Percentiles rank a stretch among this genome's conserved stretches.
Evolutionary conservation across 2,888 invertebrate species (phyloP).

Genomic region (Atrina japonica): DNA sequence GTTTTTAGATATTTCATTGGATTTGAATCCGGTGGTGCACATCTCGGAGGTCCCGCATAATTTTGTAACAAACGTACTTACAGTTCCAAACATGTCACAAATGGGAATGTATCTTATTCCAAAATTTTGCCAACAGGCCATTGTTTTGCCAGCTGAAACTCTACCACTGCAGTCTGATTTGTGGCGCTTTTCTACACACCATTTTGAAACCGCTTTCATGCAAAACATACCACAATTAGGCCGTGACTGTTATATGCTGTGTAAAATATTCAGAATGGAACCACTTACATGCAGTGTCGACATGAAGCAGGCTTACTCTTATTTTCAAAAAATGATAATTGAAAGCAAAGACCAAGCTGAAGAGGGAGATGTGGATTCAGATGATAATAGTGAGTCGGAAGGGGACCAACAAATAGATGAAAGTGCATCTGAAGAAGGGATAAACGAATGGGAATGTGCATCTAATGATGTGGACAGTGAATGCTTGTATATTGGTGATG

Average conservation of each 20-base stretch:
- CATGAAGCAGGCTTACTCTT: not conserved
- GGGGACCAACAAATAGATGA: not conserved
- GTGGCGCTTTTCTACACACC: constrained; percentile 40
- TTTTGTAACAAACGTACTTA: not conserved
- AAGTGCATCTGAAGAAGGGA: no score
- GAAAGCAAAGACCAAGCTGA: no score
- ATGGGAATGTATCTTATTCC: constrained; percentile 41
- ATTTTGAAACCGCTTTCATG: constrained; percentile 40
- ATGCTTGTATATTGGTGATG: no score
- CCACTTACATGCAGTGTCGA: constrained; percentile 40
- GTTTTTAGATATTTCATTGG: constrained; percentile 35
- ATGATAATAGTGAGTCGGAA: not conserved
- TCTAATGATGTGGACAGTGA: no score
- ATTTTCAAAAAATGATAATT: no score
- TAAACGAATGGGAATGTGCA: no score
- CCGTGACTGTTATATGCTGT: constrained; percentile 36
- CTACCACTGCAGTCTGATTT: constrained; percentile 11
- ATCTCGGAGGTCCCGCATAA: constrained; percentile 15
- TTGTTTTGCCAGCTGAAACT: not conserved
- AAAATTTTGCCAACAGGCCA: constrained; percentile 28
- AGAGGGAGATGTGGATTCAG: not conserved
- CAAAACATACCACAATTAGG: constrained; percentile 23
- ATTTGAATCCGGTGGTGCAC: constrained; percentile 41
- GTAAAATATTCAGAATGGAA: constrained; percentile 44
- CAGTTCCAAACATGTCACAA: constrained; percentile 25